Base-by-base conservation (phyloP, 92 coral and sea anemone genomes). In the Parazoanthus swiftii region DNA sequence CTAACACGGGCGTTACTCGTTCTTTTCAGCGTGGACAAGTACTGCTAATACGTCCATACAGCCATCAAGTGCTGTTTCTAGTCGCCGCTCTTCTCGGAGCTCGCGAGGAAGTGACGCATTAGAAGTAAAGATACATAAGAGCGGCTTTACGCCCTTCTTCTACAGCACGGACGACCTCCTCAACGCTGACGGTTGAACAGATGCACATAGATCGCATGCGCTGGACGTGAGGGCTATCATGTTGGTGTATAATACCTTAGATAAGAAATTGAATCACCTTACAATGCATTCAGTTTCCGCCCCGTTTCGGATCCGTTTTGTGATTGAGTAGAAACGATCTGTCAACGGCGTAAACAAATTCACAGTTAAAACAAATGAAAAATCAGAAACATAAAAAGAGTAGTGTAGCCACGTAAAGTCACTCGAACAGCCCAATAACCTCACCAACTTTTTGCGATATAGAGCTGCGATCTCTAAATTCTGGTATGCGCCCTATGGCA, bases 1-100 rank as follows among this genome's bases (percentile, higher is more conserved):
- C 33, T 29, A 4, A 25, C 36, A 21, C 42, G 39, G n/a, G 1
- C 21, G 8, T 4, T 0, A n/a, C 25, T 75, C 23, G 82, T 79
- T 48, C 39, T 14, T 46, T 79, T 44, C 67, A 79, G 82, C 82
- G 18, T 79, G 82, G 82, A 79, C 82, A 75, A 75, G 50, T 13
- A 75, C 46, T 7, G 2, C 63, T 8, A 46, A 26, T 16, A 77
- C 74, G 14, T 20, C 6, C 7, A 73, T 33, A 20, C 48, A 37
- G 25, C 25, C 35, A 25, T 46, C 65, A 23, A 79, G 15, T 15
- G 82, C 82, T 43, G 33, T 44, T 9, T 46, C 63, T n/a, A 79
- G 82, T 44, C 82, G 82, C 3, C 82, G 82, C 37, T 79, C 82
- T 14, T 79, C 82, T 26, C 67, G 11, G 6, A 79, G 82, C 59